These are phyloP conservation scores for Ommatoiulus sabulosus DNA, from an alignment of 2,888 invertebrate species.

Conservation along the genomic window DNA sequence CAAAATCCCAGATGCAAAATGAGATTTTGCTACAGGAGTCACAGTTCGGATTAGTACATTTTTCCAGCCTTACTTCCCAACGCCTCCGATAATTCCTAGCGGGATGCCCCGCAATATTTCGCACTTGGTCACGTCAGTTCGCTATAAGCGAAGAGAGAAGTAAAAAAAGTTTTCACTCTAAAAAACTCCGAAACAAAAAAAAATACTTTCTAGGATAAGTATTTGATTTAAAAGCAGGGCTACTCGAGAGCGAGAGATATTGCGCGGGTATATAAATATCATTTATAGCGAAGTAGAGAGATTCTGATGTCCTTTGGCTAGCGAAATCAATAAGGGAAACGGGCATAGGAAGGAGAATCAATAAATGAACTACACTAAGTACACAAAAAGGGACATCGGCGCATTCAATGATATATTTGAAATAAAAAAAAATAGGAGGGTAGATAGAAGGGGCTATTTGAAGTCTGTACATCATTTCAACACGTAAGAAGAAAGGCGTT, in stretches of 20 bases:
- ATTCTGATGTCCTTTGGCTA: constrained; percentile 47
- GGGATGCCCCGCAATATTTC: too few relatives aligned
- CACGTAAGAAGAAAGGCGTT: constrained; percentile 49
- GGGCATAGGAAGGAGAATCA: constrained; percentile 39
- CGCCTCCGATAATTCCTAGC: too few relatives aligned
- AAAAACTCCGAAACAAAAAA: background rate
- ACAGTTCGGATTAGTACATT: too few relatives aligned
- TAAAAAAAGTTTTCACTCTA: constrained; percentile 11
- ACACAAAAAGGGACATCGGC: constrained; percentile 51
- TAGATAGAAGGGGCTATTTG: constrained; percentile 34
- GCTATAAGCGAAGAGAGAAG: background rate
- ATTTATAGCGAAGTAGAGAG: constrained; percentile 16
- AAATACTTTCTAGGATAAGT: background rate
- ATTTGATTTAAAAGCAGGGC: constrained; percentile 23
- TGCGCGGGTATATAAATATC: constrained; percentile 39
- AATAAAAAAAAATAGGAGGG: constrained; percentile 17
- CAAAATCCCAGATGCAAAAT: too few relatives aligned
- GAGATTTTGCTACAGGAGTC: too few relatives aligned
- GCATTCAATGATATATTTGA: constrained; percentile 49
- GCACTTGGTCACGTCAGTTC: background rate
- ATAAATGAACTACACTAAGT: constrained; percentile 54
- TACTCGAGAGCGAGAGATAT: background rate
- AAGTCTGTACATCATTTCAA: constrained; percentile 52
- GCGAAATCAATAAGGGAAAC: constrained; percentile 50
- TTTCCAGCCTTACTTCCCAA: too few relatives aligned